Base-by-base conservation (phyloP, 2,888 invertebrate species). In the Heliconius erato region DNA sequence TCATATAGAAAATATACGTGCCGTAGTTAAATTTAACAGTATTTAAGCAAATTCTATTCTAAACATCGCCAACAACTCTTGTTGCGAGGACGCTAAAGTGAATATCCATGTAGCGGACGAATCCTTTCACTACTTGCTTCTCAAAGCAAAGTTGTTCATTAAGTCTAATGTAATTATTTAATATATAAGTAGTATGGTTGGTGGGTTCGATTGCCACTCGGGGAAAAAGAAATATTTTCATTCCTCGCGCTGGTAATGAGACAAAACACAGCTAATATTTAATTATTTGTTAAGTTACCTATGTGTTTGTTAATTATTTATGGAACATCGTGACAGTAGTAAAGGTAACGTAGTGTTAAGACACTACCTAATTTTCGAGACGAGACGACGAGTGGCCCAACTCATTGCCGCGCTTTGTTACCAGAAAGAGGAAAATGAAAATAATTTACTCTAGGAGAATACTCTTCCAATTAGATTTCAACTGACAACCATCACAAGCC, bases 81-180 rank as follows among this genome's bases (percentile, higher is more conserved):
- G 84, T 77, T 85, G 85, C 79, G 86, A 83, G 80, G 84, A 79
- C 84, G 81, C 82, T 85, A 19, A 85, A 89, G 89, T 85, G 87
- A 86, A 85, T 86, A 86, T 86, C 84, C 83, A 79, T 88, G 89
- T 88, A 86, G 83, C 74, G 81, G 83, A 83, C 83, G 85, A 88
- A 89, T 86, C 87, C 89, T 86, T 87, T 89, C 87, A 76, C 40
- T 63, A 88, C 83, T 89, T 85, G 84, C 77, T 74, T n/a, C 59
- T 71, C 81, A 72, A 26, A 44, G 26, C 44, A 40, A 49, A 72
- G 26, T 72, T 26, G 19, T 28, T 71, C 7, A 44, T n/a, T 26
- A 44, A 26, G 71, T 44, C 44, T 26, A 26, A 54, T 54, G 7
- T 7, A 54, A 23, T 63, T n/a, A 63, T n/a, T 63, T 9, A 16